Base-by-base conservation (phyloP, 2,797 vertebrate species). In the Spea hammondii region DNA sequence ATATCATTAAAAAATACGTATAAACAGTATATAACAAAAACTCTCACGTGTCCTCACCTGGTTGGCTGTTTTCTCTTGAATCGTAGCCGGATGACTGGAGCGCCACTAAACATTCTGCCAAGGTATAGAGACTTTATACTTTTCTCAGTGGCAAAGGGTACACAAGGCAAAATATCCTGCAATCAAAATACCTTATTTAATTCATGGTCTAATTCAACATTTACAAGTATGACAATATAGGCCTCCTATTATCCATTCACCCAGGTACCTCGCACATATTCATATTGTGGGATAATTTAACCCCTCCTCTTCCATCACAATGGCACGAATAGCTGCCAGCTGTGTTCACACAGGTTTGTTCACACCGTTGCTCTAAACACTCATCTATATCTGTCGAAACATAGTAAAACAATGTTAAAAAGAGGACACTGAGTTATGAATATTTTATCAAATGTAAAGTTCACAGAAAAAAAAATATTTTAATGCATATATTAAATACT, bases 41-140 rank as follows among this genome's bases (percentile, higher is more conserved):
- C 32, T 32, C 32, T 32, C 32, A 32, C 32, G 2, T 32, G 32
- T 32, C 50, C 88, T 95, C 87, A 99, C 97, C 96, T 94, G 0
- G 95, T 97, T 2, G 92, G 94, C 72, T 96, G 93, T 74, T 88
- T 92, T 84, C 97, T 91, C 65, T 95, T 95, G 87, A 98, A 99
- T 78, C 94, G 95, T 14, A 98, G 92, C 77, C 93, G 90, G 83
- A 98, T 94, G 70, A 99, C 95, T 0, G 96, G 97, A 44, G 93
- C 92, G 0, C 93, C 95, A 0, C 95, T 99, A 89, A 98, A 98
- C 95, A 98, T 95, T 72, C 97, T 95, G 59, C 97, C 97, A 84
- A 99, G 90, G 86, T 98, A 97, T 69, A 99, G 90, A 5, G 96
- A 95, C 50, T 91, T 95, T 44, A 95, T 51, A 72, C 97, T 98